Evolutionary conservation across 2,888 invertebrate species (phyloP).

Genomic region (Ctenicera cuprea): DNA sequence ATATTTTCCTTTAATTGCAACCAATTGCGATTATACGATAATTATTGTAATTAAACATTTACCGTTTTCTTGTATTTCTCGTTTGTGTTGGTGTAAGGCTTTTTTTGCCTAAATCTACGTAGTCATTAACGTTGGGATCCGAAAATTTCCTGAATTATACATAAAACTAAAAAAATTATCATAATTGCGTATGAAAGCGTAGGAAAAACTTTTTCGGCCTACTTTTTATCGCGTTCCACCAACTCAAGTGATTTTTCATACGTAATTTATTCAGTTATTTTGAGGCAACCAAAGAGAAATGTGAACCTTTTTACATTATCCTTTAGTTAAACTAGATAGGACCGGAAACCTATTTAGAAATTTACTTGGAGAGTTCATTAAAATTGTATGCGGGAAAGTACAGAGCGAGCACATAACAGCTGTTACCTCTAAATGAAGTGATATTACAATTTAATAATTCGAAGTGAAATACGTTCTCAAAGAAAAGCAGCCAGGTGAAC

Average conservation of each 20-base stretch:
- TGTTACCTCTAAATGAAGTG: slow-evolving; percentile 20
- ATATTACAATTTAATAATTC: slow-evolving; percentile 11
- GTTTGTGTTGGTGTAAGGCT: too few relatives aligned
- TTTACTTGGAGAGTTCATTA: slow-evolving; percentile 24
- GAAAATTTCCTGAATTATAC: neutral
- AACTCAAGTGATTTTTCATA: slow-evolving; percentile 2
- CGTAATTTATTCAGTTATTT: slow-evolving; percentile 1
- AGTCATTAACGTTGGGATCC: too few relatives aligned
- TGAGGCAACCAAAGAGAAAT: neutral
- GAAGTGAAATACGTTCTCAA: slow-evolving; percentile 2
- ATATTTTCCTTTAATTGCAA: too few relatives aligned
- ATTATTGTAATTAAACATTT: too few relatives aligned
- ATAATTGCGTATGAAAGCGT: slow-evolving; percentile 3
- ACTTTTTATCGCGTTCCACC: neutral
- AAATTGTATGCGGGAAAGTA: slow-evolving; percentile 26
- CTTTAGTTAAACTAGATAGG: neutral
- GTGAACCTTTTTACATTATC: slow-evolving; percentile 8
- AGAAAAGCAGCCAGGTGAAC: slow-evolving; percentile 12
- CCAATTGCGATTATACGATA: too few relatives aligned
- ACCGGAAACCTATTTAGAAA: slow-evolving; percentile 22
- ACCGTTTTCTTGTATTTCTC: too few relatives aligned
- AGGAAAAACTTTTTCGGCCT: neutral
- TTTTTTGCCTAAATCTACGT: too few relatives aligned
- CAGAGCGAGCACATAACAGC: slow-evolving; percentile 27
- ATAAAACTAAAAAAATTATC: neutral